A percentile compares a stretch with the other conserved stretches of the same genome.
Conservation (phyloP, 2,113 vertebrate species). For the Arvicanthis niloticus region DNA sequence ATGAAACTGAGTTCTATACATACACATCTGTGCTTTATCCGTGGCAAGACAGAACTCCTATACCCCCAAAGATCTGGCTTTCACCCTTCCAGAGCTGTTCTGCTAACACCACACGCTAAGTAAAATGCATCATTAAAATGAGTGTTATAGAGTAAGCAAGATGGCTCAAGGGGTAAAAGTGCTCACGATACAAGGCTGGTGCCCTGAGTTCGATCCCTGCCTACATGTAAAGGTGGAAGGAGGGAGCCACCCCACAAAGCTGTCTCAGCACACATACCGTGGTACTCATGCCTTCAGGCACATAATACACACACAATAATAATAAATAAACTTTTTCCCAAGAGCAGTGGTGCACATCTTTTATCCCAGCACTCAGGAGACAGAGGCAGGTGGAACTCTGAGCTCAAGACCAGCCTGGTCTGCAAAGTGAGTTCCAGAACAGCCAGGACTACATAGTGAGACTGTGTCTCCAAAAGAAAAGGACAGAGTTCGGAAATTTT, state of each 20-base stretch:
- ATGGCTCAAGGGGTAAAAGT: not conserved
- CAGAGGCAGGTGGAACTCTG: not conserved
- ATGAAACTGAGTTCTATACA: rapidly evolving
- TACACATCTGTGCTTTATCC: rapidly evolving
- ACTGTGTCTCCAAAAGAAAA: not conserved
- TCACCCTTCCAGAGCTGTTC: not conserved
- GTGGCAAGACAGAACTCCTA: not conserved
- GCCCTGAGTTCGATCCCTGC: not conserved
- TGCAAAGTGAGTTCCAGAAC: not conserved
- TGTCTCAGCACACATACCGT: not conserved
- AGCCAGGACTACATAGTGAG: not conserved
- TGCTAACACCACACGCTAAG: rapidly evolving
- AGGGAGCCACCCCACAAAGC: not conserved
- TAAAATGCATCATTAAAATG: not conserved
- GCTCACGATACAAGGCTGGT: not conserved
- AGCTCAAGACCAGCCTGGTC: not conserved
- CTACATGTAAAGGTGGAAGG: not conserved
- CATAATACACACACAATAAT: not conserved
- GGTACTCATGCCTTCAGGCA: not conserved
- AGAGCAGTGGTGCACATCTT: not conserved
- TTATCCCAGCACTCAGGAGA: not conserved
- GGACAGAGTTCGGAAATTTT: not conserved
- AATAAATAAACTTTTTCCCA: not conserved
- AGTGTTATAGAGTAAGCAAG: not conserved
- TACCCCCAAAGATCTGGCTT: not conserved